A percentile compares a stretch with the other conserved stretches of the same genome.
phyloP scores from a whole-genome alignment of 2,797 vertebrate genomes.

The Poeciliopsis presidionis region DNA sequence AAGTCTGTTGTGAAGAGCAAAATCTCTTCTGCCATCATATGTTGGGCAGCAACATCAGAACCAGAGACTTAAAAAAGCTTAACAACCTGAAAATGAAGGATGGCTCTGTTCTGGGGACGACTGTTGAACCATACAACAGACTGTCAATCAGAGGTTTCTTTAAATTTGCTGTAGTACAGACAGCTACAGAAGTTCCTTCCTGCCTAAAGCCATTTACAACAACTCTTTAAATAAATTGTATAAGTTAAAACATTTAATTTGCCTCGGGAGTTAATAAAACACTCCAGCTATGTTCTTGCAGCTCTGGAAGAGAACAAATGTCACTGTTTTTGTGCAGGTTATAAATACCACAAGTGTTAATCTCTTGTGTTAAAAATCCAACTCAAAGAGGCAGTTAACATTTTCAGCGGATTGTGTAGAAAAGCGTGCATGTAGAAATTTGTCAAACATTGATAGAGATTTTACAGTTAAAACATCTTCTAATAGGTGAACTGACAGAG shows the following conservation, averaged over 20 bases:
- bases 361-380: not conserved
- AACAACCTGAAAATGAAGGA: not conserved
- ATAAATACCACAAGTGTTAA: not conserved
- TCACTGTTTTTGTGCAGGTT: not conserved
- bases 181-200: not conserved
- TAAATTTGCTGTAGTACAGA: not conserved
- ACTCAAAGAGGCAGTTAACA: not conserved
- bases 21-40: not conserved
- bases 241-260: not conserved
- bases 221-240: not conserved
- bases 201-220: not conserved
- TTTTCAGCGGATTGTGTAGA: too few species aligned
- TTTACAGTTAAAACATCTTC: not conserved
- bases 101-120: not conserved
- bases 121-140: not conserved
- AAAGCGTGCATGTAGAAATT: not conserved
- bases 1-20: not conserved
- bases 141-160: not conserved
- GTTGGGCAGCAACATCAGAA: not conserved
- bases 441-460: not conserved
- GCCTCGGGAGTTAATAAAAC: not conserved
- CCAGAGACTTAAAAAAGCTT: not conserved
- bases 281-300: not conserved
- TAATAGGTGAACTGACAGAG: not conserved
- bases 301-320: not conserved